phyloP scores from a whole-genome alignment of 37 sponge, comb jelly and placozoan species.

The Geodia barretti region DNA sequence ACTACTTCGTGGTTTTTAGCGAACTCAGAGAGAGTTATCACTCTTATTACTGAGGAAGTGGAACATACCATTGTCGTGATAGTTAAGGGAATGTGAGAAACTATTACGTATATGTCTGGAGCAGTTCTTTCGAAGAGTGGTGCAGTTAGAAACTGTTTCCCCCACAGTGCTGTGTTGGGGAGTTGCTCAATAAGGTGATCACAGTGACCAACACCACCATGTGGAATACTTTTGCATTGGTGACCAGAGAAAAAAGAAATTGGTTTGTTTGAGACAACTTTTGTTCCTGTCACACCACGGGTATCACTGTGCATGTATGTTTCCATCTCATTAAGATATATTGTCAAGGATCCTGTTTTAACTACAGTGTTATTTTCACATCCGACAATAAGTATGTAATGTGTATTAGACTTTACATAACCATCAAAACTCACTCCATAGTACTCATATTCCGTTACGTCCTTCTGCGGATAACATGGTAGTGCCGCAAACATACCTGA shows the following conservation, averaged over 20 bases:
- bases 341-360: conserved; percentile 17
- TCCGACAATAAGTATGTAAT: conserved; percentile 23
- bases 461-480: conserved; percentile 21
- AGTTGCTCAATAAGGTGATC: conserved; percentile 59
- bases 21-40: not conserved
- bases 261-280: conserved; percentile 27
- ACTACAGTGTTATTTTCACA: conserved; percentile 56
- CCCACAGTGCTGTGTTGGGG: conserved; percentile 68
- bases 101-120: conserved; percentile 21
- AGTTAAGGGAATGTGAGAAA: conserved; percentile 39
- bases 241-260: conserved; percentile 40
- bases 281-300: conserved; percentile 40
- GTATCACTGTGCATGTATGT: not conserved
- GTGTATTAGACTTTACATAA: not conserved
- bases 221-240: conserved; percentile 18
- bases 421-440: conserved; percentile 16
- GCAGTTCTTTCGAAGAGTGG: conserved; percentile 25
- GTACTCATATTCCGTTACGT: conserved; percentile 36
- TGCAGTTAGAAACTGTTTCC: conserved; percentile 32
- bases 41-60: not conserved
- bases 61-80: conserved; percentile 28
- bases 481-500: conserved; percentile 54
- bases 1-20: conserved; percentile 18
- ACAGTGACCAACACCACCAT: conserved; percentile 21
- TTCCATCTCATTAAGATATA: conserved; percentile 14